A percentile compares a stretch with the other conserved stretches of the same genome.
phyloP scores from a whole-genome alignment of 2,797 vertebrate genomes.

The Phaenicophaeus curvirostris region DNA sequence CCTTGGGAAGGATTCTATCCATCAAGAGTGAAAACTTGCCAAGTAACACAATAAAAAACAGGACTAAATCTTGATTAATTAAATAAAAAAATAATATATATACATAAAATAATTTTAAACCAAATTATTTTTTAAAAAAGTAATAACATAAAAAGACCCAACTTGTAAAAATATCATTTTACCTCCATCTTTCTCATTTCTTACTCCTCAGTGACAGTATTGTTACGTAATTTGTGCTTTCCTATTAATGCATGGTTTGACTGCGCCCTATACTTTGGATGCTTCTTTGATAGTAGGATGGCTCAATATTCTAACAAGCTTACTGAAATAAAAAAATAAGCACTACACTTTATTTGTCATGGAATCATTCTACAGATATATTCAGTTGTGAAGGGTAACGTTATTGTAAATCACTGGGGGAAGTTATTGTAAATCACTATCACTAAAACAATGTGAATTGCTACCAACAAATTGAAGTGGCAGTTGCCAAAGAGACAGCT shows the following conservation, averaged over 20 bases:
- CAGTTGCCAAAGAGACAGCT: background rate
- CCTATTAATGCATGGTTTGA: background rate
- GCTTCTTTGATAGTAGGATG: background rate
- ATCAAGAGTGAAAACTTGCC: background rate
- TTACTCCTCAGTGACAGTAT: background rate
- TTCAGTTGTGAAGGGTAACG: background rate
- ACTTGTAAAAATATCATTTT: background rate
- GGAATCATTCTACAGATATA: background rate
- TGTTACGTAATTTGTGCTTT: background rate
- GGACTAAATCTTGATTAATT: background rate
- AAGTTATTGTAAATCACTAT: background rate
- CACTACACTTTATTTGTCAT: background rate
- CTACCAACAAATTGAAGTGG: slow-evolving; percentile 4
- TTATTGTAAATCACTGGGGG: background rate
- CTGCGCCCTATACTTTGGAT: background rate
- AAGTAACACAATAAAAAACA: background rate
- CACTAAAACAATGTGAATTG: background rate
- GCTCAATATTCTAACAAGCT: background rate
- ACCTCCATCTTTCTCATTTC: background rate
- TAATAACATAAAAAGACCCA: background rate
- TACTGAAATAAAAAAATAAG: background rate
- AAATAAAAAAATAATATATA: background rate
- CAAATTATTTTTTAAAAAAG: background rate
- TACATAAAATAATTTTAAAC: background rate
- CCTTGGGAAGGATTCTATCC: background rate